These are phyloP conservation scores for Gadus macrocephalus DNA, from an alignment of 2,113 vertebrate genomes.

Conservation along the genomic window DNA sequence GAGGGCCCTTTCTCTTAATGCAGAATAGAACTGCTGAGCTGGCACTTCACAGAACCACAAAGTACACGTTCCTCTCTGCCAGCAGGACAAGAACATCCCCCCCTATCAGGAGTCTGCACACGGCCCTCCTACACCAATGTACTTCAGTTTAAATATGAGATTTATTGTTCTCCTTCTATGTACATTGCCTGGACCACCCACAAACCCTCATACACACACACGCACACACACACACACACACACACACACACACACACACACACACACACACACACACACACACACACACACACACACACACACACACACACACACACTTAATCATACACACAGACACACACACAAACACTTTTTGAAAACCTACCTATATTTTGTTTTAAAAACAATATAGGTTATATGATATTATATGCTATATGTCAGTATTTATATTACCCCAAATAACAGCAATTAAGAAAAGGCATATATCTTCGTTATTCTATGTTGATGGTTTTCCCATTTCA, in stretches of 20 bases:
- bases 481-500: background rate
- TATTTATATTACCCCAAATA: slow-evolving; percentile 42
- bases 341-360: background rate
- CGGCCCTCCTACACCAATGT: slow-evolving; percentile 27
- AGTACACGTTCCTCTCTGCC: background rate
- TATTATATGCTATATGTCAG: slow-evolving; percentile 14
- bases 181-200: slow-evolving; percentile 8
- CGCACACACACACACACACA: no score
- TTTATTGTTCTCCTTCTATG: no score
- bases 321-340: no score
- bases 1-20: background rate
- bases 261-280: no score
- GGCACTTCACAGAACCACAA: background rate
- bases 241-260: no score
- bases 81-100: slow-evolving; percentile 1
- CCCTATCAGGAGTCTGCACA: background rate
- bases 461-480: slow-evolving; percentile 46
- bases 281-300: no score
- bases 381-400: no score
- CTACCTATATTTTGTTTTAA: background rate
- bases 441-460: slow-evolving; percentile 40
- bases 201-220: slow-evolving; percentile 1
- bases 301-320: no score
- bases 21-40: slow-evolving; percentile 13
- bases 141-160: background rate